Base-by-base conservation (phyloP, 2,888 invertebrate genomes). In the Thera britannica region DNA sequence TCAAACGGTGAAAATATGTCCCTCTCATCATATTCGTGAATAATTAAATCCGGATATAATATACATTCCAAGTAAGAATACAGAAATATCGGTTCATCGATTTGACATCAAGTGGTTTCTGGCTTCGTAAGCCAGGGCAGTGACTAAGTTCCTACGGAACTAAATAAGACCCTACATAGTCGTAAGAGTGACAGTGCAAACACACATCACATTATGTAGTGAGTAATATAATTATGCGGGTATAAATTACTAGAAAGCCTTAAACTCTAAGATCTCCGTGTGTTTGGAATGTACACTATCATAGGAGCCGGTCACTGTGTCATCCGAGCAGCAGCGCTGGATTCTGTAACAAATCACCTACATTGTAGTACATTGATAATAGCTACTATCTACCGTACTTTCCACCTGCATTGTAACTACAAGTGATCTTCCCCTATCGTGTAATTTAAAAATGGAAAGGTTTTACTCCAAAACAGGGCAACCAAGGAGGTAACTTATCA, bases 51-150 rank as follows among this genome's bases (percentile, higher is more conserved):
- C 70, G 71, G 68, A 65, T 67, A 62, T 75, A 84, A 83, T 83
- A 83, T 83, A 85, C 85, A 85, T 84, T 83, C 84, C 84, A 83
- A 81, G 71, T 65, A 54, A 58, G 54, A 63, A 55, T 65, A 55
- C 36, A 44, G 49, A 59, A 52, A 51, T 57, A 57, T 23, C 35
- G 61, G 23, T 46, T 9, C 8, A 58, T 55, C 44, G 34, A 35
- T 54, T n/a, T 59, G 51, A 65, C 7, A 12, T 41, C 12, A 41
- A 41, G 38, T 38, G 56, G 34, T 34, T 52, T 52, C 83, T 80
- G 83, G 85, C 86, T 83, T 83, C 73, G 72, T 71, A 75, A 83
- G 83, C 86, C 83, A 66, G 70, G 83, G 83, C 84, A 86, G 86
- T 85, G 82, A 76, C 68, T 67, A 55, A 71, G 75, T 78, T 80